Evolutionary conservation across 2,888 invertebrate species (phyloP), one percentile per base, ranked within the genome.

Genomic region (Chrysomela aeneicollis): DNA sequence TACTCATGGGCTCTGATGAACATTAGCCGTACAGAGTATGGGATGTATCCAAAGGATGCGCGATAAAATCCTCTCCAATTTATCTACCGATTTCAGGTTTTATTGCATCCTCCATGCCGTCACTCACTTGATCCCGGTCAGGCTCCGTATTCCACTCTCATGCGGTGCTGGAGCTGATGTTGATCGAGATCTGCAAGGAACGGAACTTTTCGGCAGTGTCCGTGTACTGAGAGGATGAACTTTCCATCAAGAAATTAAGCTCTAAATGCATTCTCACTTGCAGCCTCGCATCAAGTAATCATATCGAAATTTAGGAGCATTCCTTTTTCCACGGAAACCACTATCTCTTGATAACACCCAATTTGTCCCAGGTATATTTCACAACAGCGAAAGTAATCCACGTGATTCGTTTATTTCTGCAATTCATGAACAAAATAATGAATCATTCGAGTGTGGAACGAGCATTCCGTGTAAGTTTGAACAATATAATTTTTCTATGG

Each of bases 11-110:
- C 42, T 42, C 15, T 12, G 42, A 42, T 79, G 79, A 79, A 79
- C 78, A 79, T 79, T 79, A 79, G 77, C 77, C 73, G 77, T 78
- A 79, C 78, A 78, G 78, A 12, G 46, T n/a, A 42, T 46, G 15
- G 17, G 46, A 50, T 50, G 77, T 76, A 78, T 77, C 76, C 72
- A 73, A 76, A 76, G 76, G 75, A 77, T 77, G 77, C 76, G 77
- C 78, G 77, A 76, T 78, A 75, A 78, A 78, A 79, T 78, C 78
- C 78, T 78, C 78, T 76, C 77, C 77, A 79, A 80, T 80, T 80
- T 79, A 80, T 80, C 79, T 79, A 74, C 76, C 78, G 78, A 78
- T 78, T 79, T 78, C 77, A 77, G 77, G 75, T 77, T 80, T 80
- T 79, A 79, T 79, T 78, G 77, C 78, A 75, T 77, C 77, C 77